Evolutionary conservation across 2,888 invertebrate species (phyloP).

Genomic region (Apodemia zela): DNA sequence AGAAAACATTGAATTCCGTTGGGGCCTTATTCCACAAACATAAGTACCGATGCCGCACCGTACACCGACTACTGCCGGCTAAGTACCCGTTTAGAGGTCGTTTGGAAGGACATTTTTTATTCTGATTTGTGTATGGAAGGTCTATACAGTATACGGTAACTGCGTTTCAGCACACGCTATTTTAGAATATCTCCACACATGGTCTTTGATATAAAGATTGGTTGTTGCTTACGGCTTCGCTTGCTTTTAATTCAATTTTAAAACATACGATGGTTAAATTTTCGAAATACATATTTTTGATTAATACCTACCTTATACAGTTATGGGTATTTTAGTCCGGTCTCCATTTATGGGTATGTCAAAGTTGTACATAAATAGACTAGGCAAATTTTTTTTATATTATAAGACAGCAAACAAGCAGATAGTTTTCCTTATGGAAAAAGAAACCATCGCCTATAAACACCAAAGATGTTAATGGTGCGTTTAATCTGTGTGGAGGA

Average conservation of each 20-base stretch:
- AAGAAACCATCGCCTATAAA: too few species aligned
- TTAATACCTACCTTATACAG: too few species aligned
- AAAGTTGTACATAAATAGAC: too few species aligned
- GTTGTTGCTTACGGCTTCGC: not conserved
- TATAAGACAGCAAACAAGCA: too few species aligned
- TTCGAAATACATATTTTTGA: too few species aligned
- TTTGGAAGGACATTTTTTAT: slow-evolving; percentile 66
- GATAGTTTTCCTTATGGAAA: too few species aligned
- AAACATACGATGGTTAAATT: not conserved
- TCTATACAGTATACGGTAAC: slow-evolving; percentile 9
- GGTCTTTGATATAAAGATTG: not conserved
- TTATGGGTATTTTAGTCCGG: too few species aligned
- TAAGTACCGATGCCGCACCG: slow-evolving; percentile 69
- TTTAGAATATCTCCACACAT: not conserved
- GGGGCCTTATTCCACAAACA: slow-evolving; percentile 63
- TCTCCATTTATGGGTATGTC: too few species aligned
- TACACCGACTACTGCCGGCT: slow-evolving; percentile 45
- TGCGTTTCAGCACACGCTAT: not conserved
- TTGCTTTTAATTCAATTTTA: not conserved
- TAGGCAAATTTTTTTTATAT: too few species aligned
- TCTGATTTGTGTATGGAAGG: slow-evolving; percentile 47
- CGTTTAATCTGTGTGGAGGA: too few species aligned
- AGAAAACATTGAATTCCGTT: slow-evolving; percentile 73
- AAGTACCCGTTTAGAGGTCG: slow-evolving; percentile 68
- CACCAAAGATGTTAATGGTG: too few species aligned